A percentile compares a stretch with the other conserved stretches of the same genome.
These are phyloP conservation scores for Ophion ellenae DNA, from an alignment of 2,888 invertebrate species.

Conservation along the genomic window DNA sequence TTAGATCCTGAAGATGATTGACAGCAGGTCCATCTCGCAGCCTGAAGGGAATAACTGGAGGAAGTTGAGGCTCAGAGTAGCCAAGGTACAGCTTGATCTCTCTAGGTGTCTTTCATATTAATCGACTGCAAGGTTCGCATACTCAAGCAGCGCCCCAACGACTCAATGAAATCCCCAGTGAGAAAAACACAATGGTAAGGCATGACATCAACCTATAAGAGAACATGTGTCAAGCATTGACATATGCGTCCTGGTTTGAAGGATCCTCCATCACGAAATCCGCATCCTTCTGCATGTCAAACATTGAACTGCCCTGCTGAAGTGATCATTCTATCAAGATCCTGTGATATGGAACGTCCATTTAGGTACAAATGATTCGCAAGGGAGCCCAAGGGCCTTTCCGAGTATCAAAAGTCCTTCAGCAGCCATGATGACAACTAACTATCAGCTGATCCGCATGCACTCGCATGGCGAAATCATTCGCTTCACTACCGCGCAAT, in stretches of 20 bases:
- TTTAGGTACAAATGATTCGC: no score
- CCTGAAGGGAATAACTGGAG: not conserved
- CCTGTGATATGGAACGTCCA: no score
- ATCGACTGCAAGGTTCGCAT: slow-evolving; percentile 27
- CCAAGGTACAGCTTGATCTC: not conserved
- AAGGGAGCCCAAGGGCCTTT: no score
- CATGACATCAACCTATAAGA: slow-evolving; percentile 15
- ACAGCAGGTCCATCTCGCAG: not conserved
- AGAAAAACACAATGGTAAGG: slow-evolving; percentile 38
- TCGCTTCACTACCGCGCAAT: not conserved
- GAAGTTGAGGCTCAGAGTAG: not conserved
- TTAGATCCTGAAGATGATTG: not conserved
- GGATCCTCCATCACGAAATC: not conserved
- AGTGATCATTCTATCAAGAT: not conserved
- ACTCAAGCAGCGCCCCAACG: slow-evolving; percentile 44
- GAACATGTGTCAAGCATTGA: not conserved
- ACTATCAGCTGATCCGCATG: not conserved
- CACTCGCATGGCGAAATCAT: no score
- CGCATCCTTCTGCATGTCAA: not conserved
- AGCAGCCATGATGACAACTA: not conserved
- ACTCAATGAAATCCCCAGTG: slow-evolving; percentile 52
- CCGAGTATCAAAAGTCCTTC: no score
- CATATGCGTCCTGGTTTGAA: not conserved
- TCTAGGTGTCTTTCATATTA: not conserved
- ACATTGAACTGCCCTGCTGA: not conserved